Evolutionary conservation across 2,113 vertebrate genomes (phyloP).

Genomic region (Thomomys bottae): DNA sequence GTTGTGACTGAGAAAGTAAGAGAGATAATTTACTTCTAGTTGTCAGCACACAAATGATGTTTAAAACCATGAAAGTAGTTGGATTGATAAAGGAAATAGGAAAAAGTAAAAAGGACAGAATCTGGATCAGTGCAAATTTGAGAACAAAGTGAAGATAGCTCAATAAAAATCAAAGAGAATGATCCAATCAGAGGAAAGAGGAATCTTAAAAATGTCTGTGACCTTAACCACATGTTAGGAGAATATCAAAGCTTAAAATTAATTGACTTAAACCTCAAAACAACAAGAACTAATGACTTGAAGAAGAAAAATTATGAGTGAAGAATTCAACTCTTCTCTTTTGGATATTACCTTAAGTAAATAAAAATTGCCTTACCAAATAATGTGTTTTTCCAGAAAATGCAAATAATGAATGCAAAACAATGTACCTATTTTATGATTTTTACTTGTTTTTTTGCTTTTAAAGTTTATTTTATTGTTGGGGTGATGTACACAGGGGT

Average conservation of each 20-base stretch:
- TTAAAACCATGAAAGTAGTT: neutral
- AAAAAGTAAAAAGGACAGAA: neutral
- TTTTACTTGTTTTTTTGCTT: slow-evolving; percentile 6
- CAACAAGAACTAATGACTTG: slow-evolving; percentile 2
- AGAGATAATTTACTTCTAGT: neutral
- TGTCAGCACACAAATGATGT: neutral
- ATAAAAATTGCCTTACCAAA: slow-evolving; percentile 14
- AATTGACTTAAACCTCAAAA: neutral
- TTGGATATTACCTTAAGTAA: neutral
- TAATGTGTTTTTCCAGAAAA: neutral
- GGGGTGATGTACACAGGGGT: no score
- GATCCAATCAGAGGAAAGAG: neutral
- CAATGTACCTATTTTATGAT: neutral
- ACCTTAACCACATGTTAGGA: neutral
- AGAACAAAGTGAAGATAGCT: neutral
- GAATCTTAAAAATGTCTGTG: neutral
- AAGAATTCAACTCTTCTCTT: neutral
- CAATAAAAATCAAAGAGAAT: neutral
- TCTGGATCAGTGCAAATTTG: neutral
- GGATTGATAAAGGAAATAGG: neutral
- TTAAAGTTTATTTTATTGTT: no score
- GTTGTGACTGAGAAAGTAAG: neutral
- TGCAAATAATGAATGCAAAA: neutral
- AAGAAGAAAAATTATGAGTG: neutral
- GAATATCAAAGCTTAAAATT: neutral